These are phyloP conservation scores for Amazona vittata DNA, from an alignment of 2,113 vertebrate species.

Conservation along the genomic window DNA sequence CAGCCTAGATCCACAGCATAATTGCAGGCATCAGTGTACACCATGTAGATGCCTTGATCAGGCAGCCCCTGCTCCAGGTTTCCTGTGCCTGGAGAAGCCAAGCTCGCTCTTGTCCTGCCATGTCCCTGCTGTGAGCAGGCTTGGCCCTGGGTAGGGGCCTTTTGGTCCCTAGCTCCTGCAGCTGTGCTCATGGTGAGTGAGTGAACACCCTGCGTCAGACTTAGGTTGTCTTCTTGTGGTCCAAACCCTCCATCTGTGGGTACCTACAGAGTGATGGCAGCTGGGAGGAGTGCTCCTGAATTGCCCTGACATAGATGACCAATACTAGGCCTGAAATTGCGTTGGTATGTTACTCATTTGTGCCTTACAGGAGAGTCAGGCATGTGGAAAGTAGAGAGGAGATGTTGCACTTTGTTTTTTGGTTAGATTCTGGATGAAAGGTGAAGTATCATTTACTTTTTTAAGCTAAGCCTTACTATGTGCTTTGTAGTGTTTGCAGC, in stretches of 20 bases:
- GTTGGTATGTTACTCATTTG: neutral
- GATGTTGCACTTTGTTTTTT: neutral
- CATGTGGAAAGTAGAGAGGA: neutral
- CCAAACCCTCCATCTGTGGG: neutral
- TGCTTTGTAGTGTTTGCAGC: fast-evolving
- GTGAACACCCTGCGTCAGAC: neutral
- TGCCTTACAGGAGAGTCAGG: neutral
- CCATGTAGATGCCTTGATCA: fast-evolving
- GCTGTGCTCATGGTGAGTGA: fast-evolving
- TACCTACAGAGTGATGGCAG: neutral
- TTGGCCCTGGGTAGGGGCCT: neutral
- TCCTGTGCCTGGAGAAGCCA: neutral
- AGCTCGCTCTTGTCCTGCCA: neutral
- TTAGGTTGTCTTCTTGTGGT: fast-evolving
- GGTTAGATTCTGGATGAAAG: neutral
- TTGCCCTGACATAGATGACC: fast-evolving
- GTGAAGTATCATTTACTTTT: neutral
- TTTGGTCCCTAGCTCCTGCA: neutral
- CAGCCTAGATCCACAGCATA: neutral
- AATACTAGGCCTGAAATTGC: neutral
- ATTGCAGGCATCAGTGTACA: neutral
- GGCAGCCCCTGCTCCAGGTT: neutral
- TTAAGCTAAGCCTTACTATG: neutral
- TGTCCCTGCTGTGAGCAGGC: neutral
- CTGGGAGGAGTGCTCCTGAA: neutral